Conservation (phyloP, 92 coral and sea anemone species). For the Parazoanthus darwini region DNA sequence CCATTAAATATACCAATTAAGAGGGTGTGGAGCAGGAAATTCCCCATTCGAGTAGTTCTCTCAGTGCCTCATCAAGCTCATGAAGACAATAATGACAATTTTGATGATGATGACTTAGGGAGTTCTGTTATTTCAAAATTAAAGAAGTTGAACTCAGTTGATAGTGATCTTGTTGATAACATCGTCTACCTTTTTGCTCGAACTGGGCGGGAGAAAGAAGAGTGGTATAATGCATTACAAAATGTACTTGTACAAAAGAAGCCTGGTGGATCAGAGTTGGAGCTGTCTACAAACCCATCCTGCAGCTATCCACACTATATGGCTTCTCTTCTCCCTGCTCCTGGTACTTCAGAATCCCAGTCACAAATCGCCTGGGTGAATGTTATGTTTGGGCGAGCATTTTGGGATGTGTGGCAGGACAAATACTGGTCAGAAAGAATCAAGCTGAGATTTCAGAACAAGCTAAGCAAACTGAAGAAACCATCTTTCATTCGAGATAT, state of each 20-base stretch:
- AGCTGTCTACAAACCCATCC: conserved; percentile 26
- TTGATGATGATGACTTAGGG: conserved; percentile 49
- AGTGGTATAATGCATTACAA: conserved; percentile 79
- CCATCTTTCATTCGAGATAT: conserved; percentile 96
- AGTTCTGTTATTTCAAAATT: conserved; percentile 41
- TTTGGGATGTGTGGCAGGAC: conserved; percentile 99
- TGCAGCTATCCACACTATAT: conserved; percentile 92
- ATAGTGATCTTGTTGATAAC: conserved; percentile 38
- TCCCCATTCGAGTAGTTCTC: conserved; percentile 73
- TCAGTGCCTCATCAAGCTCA: conserved; percentile 41
- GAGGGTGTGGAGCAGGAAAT: conserved; percentile 92
- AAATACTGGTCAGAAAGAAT: conserved; percentile 96
- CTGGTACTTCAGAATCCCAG: conserved; percentile 52
- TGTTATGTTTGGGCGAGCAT: conserved; percentile 86
- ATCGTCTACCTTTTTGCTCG: conserved; percentile 72
- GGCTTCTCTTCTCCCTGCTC: conserved; percentile 70
- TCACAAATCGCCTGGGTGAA: conserved; percentile 94
- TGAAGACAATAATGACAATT: conserved; percentile 42
- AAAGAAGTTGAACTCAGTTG: conserved; percentile 62
- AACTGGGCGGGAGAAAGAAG: conserved; percentile 96
- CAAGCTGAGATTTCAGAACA: conserved; percentile 93
- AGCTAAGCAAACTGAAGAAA: conserved; percentile 78
- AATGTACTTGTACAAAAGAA: conserved; percentile 56
- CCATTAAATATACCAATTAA: conserved; percentile 76
- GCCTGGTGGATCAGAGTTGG: conserved; percentile 31